These are phyloP conservation scores for Camelus dromedarius DNA, from an alignment of 2,113 vertebrate species.

Conservation along the genomic window DNA sequence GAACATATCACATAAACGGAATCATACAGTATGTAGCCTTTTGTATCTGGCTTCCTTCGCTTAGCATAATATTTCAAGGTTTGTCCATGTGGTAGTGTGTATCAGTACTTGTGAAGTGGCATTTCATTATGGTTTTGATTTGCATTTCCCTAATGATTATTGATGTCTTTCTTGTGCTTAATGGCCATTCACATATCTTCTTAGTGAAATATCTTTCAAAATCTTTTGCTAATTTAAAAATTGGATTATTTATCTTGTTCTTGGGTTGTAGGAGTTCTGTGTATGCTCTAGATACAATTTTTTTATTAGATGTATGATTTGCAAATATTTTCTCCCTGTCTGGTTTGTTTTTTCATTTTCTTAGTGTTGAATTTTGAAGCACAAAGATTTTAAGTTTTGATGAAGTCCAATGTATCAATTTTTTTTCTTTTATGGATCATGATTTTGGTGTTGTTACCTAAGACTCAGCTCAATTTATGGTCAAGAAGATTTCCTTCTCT, in stretches of 20 bases:
- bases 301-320: conserved; percentile 8
- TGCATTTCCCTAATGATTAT: conserved; percentile 28
- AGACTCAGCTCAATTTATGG: not conserved
- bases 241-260: conserved; percentile 10
- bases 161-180: conserved; percentile 1
- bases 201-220: not conserved
- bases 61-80: not conserved
- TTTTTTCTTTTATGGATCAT: not conserved
- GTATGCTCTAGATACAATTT: not conserved
- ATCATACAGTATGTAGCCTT: not conserved
- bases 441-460: not conserved
- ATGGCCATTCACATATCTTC: not conserved
- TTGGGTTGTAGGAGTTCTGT: conserved; percentile 8
- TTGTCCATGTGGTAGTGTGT: not conserved
- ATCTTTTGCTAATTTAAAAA: conserved; percentile 3
- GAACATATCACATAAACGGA: not conserved
- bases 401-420: not conserved
- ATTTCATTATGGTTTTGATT: conserved; percentile 11
- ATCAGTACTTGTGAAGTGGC: not conserved
- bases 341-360: conserved; percentile 5
- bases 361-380: conserved; percentile 11
- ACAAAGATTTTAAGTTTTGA: not conserved
- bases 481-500: not conserved
- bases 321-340: not conserved
- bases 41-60: not conserved